Percentiles rank a stretch among this genome's conserved stretches.
phyloP scores from a whole-genome alignment of 2,113 vertebrate genomes.

The Platysternon megacephalum region DNA sequence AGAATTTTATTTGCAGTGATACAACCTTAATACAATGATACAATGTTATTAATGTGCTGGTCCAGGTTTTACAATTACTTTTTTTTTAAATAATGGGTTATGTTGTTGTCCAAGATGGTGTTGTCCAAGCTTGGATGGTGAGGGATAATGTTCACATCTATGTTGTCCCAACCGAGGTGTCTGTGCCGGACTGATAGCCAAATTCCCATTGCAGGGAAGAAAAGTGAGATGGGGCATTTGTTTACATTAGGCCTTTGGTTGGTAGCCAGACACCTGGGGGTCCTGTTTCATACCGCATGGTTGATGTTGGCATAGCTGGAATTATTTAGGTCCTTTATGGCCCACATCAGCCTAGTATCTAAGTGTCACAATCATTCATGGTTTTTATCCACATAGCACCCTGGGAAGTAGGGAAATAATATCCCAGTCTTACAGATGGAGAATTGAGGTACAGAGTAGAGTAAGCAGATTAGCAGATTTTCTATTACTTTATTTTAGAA shows the following conservation, averaged over 20 bases:
- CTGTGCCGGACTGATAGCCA: neutral
- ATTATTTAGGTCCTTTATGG: neutral
- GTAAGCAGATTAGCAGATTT: neutral
- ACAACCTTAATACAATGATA: neutral
- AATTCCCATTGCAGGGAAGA: neutral
- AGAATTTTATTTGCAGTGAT: neutral
- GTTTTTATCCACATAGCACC: neutral
- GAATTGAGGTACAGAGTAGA: neutral
- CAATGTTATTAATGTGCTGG: neutral
- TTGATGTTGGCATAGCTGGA: neutral
- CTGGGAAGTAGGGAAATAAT: neutral
- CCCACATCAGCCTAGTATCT: neutral
- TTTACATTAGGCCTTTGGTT: neutral
- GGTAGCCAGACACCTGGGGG: neutral
- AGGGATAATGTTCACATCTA: neutral
- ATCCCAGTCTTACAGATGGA: neutral
- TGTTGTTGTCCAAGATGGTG: neutral
- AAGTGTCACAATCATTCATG: neutral
- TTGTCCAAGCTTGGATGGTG: neutral
- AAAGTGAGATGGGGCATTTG: neutral
- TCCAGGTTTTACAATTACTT: neutral
- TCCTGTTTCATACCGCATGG: neutral
- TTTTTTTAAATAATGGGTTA: neutral
- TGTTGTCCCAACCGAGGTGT: neutral
- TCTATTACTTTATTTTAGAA: neutral